Evolutionary conservation across 2,888 invertebrate species (phyloP).

Genomic region (Branchipolynoe longqiensis): DNA sequence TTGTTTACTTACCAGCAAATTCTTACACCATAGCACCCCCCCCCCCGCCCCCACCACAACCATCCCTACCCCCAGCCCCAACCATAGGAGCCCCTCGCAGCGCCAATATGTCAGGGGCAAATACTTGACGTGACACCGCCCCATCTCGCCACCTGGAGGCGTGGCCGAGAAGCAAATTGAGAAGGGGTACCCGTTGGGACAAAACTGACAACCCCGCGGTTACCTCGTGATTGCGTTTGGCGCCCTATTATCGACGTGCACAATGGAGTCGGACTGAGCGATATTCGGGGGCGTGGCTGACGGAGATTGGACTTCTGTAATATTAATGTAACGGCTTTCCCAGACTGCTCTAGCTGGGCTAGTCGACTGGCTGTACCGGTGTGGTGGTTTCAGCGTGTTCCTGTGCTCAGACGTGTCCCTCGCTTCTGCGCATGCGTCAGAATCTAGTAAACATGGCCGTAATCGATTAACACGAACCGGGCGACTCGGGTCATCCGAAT

Average conservation of each 20-base stretch:
- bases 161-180: constrained; percentile 46
- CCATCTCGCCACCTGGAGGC: constrained; percentile 52
- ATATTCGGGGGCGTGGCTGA: constrained; percentile 49
- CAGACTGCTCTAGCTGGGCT: too few relatives aligned
- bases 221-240: constrained; percentile 54
- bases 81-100: too few relatives aligned
- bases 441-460: too few relatives aligned
- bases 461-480: too few relatives aligned
- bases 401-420: too few relatives aligned
- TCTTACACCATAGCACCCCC: too few relatives aligned
- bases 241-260: constrained; percentile 45
- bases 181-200: constrained; percentile 56
- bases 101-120: constrained; percentile 56
- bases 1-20: too few relatives aligned
- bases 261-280: constrained; percentile 30
- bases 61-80: too few relatives aligned
- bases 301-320: constrained; percentile 50
- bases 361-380: too few relatives aligned
- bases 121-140: constrained; percentile 49
- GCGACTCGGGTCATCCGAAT: too few relatives aligned
- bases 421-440: too few relatives aligned
- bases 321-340: constrained; percentile 38
- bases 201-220: constrained; percentile 54
- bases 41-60: neutral
- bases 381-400: too few relatives aligned